phyloP scores from a whole-genome alignment of 2,113 vertebrate species.

The Noturus placidus region DNA sequence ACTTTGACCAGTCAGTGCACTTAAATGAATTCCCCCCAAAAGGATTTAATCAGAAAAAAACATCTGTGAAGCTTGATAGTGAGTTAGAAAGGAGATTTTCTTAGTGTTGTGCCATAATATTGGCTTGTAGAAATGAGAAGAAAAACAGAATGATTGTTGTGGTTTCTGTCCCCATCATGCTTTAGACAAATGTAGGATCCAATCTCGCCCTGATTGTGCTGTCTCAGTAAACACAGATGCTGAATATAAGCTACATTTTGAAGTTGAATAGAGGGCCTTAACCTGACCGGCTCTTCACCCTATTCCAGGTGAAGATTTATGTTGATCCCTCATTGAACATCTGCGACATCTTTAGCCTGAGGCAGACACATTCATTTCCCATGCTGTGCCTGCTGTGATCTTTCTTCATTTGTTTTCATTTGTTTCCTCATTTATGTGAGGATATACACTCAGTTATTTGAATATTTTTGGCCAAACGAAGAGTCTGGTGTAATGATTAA shows the following conservation, averaged over 20 bases:
- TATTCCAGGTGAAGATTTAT: conserved; percentile 19
- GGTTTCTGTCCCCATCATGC: neutral
- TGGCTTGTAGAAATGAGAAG: neutral
- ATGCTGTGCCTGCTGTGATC: neutral
- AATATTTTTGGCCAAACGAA: neutral
- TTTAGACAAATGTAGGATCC: conserved; percentile 14
- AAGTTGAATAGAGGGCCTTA: neutral
- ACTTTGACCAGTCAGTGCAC: conserved; percentile 23
- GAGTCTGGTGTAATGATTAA: conserved; percentile 35
- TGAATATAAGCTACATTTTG: conserved; percentile 9
- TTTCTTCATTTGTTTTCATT: conserved; percentile 12
- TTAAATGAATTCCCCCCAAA: neutral
- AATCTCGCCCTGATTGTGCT: neutral
- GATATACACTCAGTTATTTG: neutral
- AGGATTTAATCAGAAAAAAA: neutral
- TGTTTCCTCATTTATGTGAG: too few species aligned
- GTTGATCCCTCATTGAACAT: conserved; percentile 7
- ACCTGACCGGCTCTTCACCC: neutral
- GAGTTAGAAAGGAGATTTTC: neutral
- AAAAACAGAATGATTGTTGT: neutral
- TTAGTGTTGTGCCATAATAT: conserved; percentile 6
- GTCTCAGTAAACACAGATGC: conserved; percentile 13
- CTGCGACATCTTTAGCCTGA: conserved; percentile 7
- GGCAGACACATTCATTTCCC: conserved; percentile 9
- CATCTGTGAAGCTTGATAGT: neutral